Conservation (phyloP, 2,113 vertebrate species). For the Zootoca vivipara region DNA sequence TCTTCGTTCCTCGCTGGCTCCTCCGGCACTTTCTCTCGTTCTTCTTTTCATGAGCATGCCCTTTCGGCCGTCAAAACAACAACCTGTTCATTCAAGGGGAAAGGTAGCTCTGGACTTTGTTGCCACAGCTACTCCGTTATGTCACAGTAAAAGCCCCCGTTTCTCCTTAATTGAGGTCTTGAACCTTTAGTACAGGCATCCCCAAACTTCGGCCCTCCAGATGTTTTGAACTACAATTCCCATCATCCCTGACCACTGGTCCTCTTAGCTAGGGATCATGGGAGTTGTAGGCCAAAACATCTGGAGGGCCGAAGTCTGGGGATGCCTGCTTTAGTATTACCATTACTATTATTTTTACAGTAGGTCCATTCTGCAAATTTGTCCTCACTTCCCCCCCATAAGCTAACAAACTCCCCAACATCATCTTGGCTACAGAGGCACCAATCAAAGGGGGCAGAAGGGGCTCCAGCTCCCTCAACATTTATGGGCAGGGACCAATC, state of each 20-base stretch:
- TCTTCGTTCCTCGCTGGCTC: slow-evolving; percentile 45
- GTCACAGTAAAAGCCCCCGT: background rate
- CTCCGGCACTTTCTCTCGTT: slow-evolving; percentile 32
- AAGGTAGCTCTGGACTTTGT: background rate
- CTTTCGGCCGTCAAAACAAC: slow-evolving; percentile 15
- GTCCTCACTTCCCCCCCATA: background rate
- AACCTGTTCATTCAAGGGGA: slow-evolving; percentile 40
- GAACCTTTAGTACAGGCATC: background rate
- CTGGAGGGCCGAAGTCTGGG: too few relatives aligned
- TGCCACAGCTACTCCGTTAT: background rate
- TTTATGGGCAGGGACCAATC: too few relatives aligned
- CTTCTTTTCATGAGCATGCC: slow-evolving; percentile 56
- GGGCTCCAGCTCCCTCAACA: too few relatives aligned
- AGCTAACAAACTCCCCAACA: background rate
- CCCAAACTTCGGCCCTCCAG: too few relatives aligned
- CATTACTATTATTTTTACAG: background rate
- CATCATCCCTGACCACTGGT: too few relatives aligned
- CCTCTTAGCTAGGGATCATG: too few relatives aligned
- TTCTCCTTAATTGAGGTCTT: background rate
- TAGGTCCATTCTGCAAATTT: background rate
- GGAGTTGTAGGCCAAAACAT: too few relatives aligned
- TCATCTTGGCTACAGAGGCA: too few relatives aligned
- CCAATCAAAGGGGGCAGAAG: too few relatives aligned
- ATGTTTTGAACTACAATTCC: too few relatives aligned
- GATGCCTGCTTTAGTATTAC: background rate